Evolutionary conservation across 2,888 invertebrate genomes (phyloP), one percentile per base, ranked within the genome.

Genomic region (Epiperipatus broadwayi): DNA sequence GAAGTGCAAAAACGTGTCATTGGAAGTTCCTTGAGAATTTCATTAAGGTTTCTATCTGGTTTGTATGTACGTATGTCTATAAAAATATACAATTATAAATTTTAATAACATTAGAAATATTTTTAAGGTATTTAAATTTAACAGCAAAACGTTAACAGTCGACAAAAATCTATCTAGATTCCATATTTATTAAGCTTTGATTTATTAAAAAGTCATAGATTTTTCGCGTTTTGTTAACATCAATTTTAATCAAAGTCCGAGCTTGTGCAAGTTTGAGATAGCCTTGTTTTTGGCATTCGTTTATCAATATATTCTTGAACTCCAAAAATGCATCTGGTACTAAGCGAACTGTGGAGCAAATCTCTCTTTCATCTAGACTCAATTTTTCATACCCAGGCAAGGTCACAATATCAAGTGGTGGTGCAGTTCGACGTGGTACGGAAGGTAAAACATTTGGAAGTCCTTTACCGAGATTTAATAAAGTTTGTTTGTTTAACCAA

Each of bases 141-240:
- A n/a, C n/a, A n/a, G n/a, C n/a, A n/a, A n/a, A n/a, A n/a, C n/a
- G n/a, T n/a, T n/a, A n/a, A n/a, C n/a, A n/a, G n/a, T n/a, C n/a
- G n/a, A n/a, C n/a, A n/a, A n/a, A n/a, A n/a, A n/a, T n/a, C n/a
- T n/a, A n/a, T n/a, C n/a, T n/a, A n/a, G n/a, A n/a, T n/a, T n/a
- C n/a, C n/a, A n/a, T n/a, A n/a, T n/a, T n/a, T n/a, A n/a, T n/a
- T n/a, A n/a, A n/a, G n/a, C n/a, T n/a, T n/a, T 31, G 15, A 5
- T 41, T 32, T 72, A 63, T 79, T 77, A 63, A 76, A 79, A 50
- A 54, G 45, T 59, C 57, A 46, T 52, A 59, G 8, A 87, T 71
- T 58, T 80, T 80, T 44, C 85, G 70, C 0, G 87, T 89, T 48
- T 67, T 67, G 58, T 85, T 85, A 2, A 89, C 89, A 64, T 89